A percentile compares a stretch with the other conserved stretches of the same genome.
phyloP scores from a whole-genome alignment of 2,888 invertebrate species.

The Melitaea athalia region DNA sequence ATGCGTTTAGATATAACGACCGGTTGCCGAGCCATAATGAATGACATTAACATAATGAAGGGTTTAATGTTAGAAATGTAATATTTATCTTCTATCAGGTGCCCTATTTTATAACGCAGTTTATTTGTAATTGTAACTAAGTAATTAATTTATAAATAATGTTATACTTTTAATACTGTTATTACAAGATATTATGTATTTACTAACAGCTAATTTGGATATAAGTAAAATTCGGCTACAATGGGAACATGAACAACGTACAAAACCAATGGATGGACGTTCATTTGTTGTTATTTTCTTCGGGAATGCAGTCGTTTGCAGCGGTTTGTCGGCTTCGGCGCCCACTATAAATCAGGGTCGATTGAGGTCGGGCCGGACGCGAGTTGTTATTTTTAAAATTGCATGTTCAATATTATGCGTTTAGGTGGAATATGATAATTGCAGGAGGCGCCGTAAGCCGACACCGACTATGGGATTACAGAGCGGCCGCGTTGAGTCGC shows the following conservation, averaged over 20 bases:
- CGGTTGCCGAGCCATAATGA: slow-evolving; percentile 6
- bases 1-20: slow-evolving; percentile 29
- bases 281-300: slow-evolving; percentile 13
- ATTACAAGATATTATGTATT: background rate
- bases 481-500: slow-evolving; percentile 56
- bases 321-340: slow-evolving; percentile 53
- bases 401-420: slow-evolving; percentile 82
- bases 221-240: background rate
- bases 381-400: slow-evolving; percentile 81
- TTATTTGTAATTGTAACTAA: background rate
- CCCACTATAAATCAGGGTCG: slow-evolving; percentile 74
- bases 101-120: background rate
- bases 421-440: slow-evolving; percentile 83
- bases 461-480: slow-evolving; percentile 79
- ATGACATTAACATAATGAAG: slow-evolving; percentile 13
- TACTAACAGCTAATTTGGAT: background rate
- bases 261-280: background rate
- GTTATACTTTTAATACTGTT: background rate
- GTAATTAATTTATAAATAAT: background rate
- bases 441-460: slow-evolving; percentile 79
- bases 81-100: background rate
- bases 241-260: background rate
- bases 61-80: slow-evolving; percentile 13
- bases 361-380: slow-evolving; percentile 76
- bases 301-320: slow-evolving; percentile 57